Base-by-base conservation (phyloP, 1,140 invertebrate genomes). In the Antheraea mylitta region DNA sequence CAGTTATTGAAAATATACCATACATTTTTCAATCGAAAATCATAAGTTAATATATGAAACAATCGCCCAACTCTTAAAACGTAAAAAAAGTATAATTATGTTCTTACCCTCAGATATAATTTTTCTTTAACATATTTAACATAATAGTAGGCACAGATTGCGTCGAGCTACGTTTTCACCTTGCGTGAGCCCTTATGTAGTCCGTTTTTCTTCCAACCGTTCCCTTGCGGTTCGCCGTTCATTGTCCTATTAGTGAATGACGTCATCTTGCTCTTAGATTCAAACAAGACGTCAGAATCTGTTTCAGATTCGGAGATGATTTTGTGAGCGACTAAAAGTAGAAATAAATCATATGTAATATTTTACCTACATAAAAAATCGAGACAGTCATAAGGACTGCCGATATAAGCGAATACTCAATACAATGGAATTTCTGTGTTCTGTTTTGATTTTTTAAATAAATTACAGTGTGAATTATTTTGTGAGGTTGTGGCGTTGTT, bases 231-330 rank as follows among this genome's bases (percentile, higher is more conserved):
- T 37, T 88, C 89, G 0, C 94, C 94, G 77, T 95, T 95, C 72
- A 92, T 86, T 0, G 83, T 71, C 16, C 91, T 86, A 7, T 78
- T 78, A 18, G 87, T 85, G 75, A 94, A 93, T 16, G 92, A 87
- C 18, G 92, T 90, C 9, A 90, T 93, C 73, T 94, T 94, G 65
- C 87, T 93, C 58, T 93, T 90, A 0, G 93, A 93, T 83, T 96
- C 95, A 83, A 96, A 96, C 3, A 96, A 84, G 18, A 96, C 94
- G 87, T 96, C 95, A 1, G 95, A 96, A 74, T 96, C 95, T 0
- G 95, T 96, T 69, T 97, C 96, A 0, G 94, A 95, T 74, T 97
- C 96, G 4, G 95, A 96, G 18, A 95, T 87, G 88, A 93, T 95
- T 79, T 94, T 93, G 38, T 85, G 86, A 11, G 90, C 78, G 78